A percentile compares a stretch with the other conserved stretches of the same genome.
Evolutionary conservation across 2,797 vertebrate species (phyloP).

Genomic region (Aphelocoma californica): DNA sequence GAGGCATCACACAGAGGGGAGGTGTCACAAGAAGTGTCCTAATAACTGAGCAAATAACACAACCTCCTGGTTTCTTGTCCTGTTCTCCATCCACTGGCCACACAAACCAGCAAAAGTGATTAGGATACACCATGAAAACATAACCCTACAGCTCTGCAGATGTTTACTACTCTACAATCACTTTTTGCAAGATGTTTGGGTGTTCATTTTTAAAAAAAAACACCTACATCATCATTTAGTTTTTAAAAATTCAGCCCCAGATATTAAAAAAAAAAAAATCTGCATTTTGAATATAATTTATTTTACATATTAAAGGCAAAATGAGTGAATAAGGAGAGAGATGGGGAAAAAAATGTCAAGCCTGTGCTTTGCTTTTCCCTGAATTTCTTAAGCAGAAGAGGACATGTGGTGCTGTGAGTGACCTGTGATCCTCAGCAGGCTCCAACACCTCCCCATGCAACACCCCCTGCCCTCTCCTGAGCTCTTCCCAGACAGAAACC

Average conservation of each 20-base stretch:
- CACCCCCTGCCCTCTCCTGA: not conserved
- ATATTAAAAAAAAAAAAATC: no score
- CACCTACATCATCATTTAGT: not conserved
- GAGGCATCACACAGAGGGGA: not conserved
- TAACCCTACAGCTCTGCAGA: not conserved
- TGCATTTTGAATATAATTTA: not conserved
- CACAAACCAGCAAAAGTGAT: not conserved
- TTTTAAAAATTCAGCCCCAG: not conserved
- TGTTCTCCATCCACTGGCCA: not conserved
- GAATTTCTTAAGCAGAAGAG: not conserved
- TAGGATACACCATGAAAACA: not conserved
- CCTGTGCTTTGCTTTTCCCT: not conserved
- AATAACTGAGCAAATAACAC: not conserved
- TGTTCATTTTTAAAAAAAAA: not conserved
- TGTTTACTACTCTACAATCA: not conserved
- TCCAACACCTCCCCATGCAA: not conserved
- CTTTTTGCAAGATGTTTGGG: not conserved
- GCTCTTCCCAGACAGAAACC: not conserved
- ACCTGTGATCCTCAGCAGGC: not conserved
- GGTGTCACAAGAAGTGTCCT: not conserved
- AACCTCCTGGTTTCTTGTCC: not conserved
- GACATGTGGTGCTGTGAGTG: rapidly evolving
- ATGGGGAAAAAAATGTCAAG: no score
- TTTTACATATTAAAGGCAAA: not conserved
- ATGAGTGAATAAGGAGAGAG: not conserved